phyloP scores from a whole-genome alignment of 2,888 invertebrate genomes.

The Zeuzera pyrina region DNA sequence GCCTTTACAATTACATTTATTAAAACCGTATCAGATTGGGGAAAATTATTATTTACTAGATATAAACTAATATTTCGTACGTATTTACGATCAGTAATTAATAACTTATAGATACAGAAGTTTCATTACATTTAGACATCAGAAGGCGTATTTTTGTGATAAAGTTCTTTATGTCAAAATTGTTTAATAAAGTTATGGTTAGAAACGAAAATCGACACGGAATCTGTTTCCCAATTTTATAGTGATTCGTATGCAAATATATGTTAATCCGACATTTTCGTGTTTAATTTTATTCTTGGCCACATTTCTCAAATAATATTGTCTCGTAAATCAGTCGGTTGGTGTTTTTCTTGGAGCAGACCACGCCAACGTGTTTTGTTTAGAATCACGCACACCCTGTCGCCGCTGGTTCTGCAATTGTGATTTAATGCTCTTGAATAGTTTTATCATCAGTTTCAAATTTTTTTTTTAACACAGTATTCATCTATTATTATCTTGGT shows the following conservation, averaged over 20 bases:
- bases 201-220: constrained; percentile 10
- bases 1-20: too few relatives aligned
- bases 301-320: constrained; percentile 65
- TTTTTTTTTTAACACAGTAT: background rate
- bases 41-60: too few relatives aligned
- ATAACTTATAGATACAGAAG: too few relatives aligned
- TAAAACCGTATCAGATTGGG: too few relatives aligned
- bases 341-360: constrained; percentile 67
- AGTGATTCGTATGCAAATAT: constrained; percentile 1
- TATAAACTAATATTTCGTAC: too few relatives aligned
- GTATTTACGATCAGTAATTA: too few relatives aligned
- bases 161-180: too few relatives aligned
- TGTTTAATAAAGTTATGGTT: too few relatives aligned
- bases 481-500: background rate
- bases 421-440: constrained; percentile 58
- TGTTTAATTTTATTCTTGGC: constrained; percentile 61
- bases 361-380: constrained; percentile 58
- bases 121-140: too few relatives aligned
- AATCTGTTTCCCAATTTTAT: background rate
- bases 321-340: constrained; percentile 67
- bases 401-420: constrained; percentile 43
- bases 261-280: constrained; percentile 42
- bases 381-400: constrained; percentile 68
- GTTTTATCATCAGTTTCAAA: constrained; percentile 20
- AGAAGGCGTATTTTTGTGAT: too few relatives aligned